Base-by-base conservation (phyloP, 1,140 invertebrate genomes). In the Orchestia grillus region DNA sequence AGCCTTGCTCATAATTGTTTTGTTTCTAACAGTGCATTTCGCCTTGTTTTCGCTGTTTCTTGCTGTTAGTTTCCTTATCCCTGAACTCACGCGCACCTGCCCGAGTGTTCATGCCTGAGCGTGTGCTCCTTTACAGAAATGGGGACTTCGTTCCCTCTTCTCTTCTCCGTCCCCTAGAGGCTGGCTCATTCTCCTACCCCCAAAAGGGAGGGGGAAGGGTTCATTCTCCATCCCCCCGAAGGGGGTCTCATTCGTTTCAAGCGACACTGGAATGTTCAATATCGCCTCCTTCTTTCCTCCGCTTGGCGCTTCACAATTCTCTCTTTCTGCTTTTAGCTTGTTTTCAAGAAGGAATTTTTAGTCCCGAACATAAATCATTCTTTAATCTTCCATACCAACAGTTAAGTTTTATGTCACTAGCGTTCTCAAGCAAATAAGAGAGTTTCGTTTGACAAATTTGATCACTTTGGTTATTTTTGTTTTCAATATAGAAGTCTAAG, bases 211-310 rank as follows among this genome's bases (percentile, higher is more conserved):
- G n/a, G n/a, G n/a, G n/a, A n/a, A n/a, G n/a, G 36, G 41, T 41
- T 90, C 36, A 42, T 90, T 90, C 88, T 44, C 88, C 88, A 90
- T 0, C 88, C 42, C 92, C 43, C 44, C 1, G 47, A 28, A 36
- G 4, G 41, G 44, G 44, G 44, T 6, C 6, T 94, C 92, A 94
- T 94, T 47, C 44, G 92, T 94, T 94, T 44, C 92, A 94, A 44
- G 44, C 43, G 92, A 94, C 92, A 94, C 92, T 94, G 92, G 92
- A 94, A 94, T 94, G 92, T 94, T 44, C 92, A 94, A 94, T 94
- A 47, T 94, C 44, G 92, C 44, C 43, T 4, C 44, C 44, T 8
- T 94, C 92, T 94, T 94, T 94, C 44, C 44, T 47, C 92, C 92
- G 8, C 92, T 47, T 28, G 23, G 6, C 88, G 62, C 62, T 77